Base-by-base conservation (phyloP, 2,888 invertebrate genomes). In the Drosophila recens region DNA sequence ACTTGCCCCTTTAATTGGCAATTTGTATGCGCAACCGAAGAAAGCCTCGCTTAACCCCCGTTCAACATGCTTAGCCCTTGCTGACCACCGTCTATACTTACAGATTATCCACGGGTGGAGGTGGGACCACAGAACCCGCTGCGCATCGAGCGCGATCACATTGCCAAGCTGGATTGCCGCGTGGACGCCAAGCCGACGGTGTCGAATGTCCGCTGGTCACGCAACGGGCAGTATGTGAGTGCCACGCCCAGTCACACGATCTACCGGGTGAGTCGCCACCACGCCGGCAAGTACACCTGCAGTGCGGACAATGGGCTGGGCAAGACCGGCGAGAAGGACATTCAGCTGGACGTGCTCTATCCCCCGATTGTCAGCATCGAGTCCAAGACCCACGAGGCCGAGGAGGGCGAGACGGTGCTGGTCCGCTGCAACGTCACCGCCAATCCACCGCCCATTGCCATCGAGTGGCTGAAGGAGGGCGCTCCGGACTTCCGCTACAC, bases 171-270 rank as follows among this genome's bases (percentile, higher is more conserved):
- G 90, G 96, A 96, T 79, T 98, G 98, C 91, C 95, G 95, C 81
- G 98, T 98, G 11, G 97, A 98, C 90, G 96, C 98, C n/a, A 98
- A 98, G 89, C 98, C 98, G 1, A 94, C 95, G 90, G 97, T 97
- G 0, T 95, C 94, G 79, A 95, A 95, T 78, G 96, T 98, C 0
- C 94, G 96, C 72, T 98, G 98, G 98, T 96, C 96, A 68, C 94
- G 97, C 74, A 96, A 97, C 89, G 97, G 96, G 3, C 96, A 97
- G 83, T 96, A 96, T 90, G 95, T 98, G 71, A 97, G 96, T 72
- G 95, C 96, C 64, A 95, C 95, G 20, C 95, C 96, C 91, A 95
- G 95, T 36, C 96, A 97, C 92, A 95, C 95, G 5, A 95, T 97
- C 63, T 95, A 95, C 65, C 94, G 95, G 36, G 97, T 97, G 11